A percentile compares a stretch with the other conserved stretches of the same genome.
These are phyloP conservation scores for Tenualosa ilisha DNA, from an alignment of 2,797 vertebrate genomes.

Conservation along the genomic window DNA sequence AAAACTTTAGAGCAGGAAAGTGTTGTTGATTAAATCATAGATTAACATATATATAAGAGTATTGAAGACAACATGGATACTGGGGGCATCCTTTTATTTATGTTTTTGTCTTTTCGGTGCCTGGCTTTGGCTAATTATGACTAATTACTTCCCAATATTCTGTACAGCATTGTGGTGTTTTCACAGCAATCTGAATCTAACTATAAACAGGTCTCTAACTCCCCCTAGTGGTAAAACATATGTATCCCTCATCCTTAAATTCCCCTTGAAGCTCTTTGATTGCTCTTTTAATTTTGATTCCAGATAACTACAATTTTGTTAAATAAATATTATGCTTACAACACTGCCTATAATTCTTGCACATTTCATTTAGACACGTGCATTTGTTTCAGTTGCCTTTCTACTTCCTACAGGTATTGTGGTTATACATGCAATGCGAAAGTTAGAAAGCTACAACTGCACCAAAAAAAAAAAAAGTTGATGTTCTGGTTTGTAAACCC, in stretches of 20 bases:
- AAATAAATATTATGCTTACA: background rate
- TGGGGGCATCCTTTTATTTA: background rate
- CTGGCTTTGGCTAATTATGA: background rate
- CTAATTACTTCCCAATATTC: background rate
- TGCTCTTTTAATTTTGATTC: background rate
- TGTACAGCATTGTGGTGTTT: background rate
- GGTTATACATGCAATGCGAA: background rate
- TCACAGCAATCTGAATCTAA: background rate
- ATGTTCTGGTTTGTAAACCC: background rate
- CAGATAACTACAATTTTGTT: background rate
- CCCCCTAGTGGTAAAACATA: constrained; percentile 61
- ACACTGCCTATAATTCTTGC: background rate
- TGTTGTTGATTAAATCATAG: too few relatives aligned
- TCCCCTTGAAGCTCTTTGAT: background rate
- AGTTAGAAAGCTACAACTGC: background rate
- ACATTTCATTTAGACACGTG: background rate
- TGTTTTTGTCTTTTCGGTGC: background rate
- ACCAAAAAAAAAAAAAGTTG: background rate
- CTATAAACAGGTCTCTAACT: constrained; percentile 46
- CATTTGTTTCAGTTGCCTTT: background rate
- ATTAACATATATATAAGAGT: background rate
- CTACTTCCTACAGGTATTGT: background rate
- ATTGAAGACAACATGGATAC: background rate
- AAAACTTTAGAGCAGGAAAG: background rate
- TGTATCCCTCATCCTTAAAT: background rate